phyloP scores from a whole-genome alignment of 2,888 invertebrate genomes.

The Ellobium chinense region DNA sequence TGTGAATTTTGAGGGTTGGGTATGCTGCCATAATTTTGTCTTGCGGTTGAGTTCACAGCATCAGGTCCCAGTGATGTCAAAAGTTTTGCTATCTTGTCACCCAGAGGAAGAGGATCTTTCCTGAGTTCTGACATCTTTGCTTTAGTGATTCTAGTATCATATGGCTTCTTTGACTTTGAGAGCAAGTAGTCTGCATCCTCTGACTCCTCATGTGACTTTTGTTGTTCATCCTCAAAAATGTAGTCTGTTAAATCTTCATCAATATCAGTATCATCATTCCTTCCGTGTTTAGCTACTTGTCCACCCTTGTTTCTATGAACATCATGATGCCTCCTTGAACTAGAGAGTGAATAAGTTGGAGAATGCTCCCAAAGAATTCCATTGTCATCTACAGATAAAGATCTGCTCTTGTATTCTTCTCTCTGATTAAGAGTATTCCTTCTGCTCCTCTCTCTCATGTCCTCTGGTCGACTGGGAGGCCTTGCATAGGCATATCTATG shows the following conservation, averaged over 20 bases:
- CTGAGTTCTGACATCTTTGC: not conserved
- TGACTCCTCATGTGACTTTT: not conserved
- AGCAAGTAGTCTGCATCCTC: not conserved
- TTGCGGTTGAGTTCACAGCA: not conserved
- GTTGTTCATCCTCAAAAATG: conserved; percentile 12
- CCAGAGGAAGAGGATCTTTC: not conserved
- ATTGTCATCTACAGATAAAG: conserved; percentile 64
- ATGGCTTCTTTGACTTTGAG: not conserved
- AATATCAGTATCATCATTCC: conserved; percentile 29
- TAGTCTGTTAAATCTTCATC: conserved; percentile 39
- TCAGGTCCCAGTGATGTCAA: conserved; percentile 5
- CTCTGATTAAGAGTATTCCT: not conserved
- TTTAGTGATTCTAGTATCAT: not conserved
- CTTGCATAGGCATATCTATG: not conserved
- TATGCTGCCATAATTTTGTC: not conserved
- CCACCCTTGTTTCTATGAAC: not conserved
- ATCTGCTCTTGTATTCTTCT: not conserved
- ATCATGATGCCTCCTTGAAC: not conserved
- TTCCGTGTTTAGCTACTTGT: not conserved
- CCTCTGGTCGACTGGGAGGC: not conserved
- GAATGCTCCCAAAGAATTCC: conserved; percentile 65
- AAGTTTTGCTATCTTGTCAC: conserved; percentile 26
- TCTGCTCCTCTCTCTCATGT: not conserved
- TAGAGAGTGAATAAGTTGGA: not conserved
- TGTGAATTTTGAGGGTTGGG: not conserved